Percentiles rank a stretch among this genome's conserved stretches.
Conservation (phyloP, 2,888 invertebrate genomes). For the Chironomus riparius region DNA sequence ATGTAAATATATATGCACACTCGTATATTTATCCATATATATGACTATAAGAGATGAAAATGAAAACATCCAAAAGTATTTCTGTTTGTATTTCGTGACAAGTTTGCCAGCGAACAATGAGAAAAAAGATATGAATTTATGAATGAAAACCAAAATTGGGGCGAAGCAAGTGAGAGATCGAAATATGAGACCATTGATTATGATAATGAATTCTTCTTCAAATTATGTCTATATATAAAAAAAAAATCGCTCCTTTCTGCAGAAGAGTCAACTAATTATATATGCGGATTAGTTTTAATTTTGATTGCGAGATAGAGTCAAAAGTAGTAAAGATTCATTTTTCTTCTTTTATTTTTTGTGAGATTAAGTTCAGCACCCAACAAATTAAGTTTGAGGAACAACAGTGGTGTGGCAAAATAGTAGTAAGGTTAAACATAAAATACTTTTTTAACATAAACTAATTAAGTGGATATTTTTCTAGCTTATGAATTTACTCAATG, state of each 20-base stretch:
- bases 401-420: background rate
- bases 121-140: constrained; percentile 15
- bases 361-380: background rate
- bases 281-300: constrained; percentile 14
- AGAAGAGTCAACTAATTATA: constrained; percentile 16
- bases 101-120: background rate
- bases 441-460: background rate
- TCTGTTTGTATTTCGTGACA: background rate
- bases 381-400: background rate
- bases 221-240: background rate
- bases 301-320: background rate
- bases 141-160: constrained; percentile 16
- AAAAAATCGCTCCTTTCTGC: background rate
- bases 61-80: background rate
- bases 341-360: too few relatives aligned
- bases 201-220: constrained; percentile 17
- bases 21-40: background rate
- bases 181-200: constrained; percentile 7
- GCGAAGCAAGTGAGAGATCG: background rate
- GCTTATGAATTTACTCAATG: too few relatives aligned
- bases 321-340: background rate
- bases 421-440: too few relatives aligned
- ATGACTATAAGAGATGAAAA: background rate
- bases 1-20: too few relatives aligned
- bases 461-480: background rate